phyloP scores from a whole-genome alignment of 2,797 vertebrate species.

The Coranthus polyacanthus region DNA sequence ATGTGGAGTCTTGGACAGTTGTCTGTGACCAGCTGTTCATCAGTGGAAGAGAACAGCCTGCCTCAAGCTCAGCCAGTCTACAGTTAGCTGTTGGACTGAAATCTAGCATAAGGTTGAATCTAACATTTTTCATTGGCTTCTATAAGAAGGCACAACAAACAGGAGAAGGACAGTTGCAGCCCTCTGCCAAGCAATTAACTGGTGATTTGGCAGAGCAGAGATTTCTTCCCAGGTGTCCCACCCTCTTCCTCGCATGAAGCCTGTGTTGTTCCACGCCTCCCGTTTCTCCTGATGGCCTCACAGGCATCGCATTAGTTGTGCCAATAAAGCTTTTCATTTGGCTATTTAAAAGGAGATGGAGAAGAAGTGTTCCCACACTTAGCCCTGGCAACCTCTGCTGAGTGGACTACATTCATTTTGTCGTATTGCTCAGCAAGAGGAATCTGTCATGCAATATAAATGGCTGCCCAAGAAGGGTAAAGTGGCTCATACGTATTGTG shows the following conservation, averaged over 20 bases:
- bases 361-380: constrained; percentile 82
- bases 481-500: constrained; percentile 42
- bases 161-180: constrained; percentile 63
- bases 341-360: constrained; percentile 82
- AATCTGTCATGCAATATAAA: constrained; percentile 73
- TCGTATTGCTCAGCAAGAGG: constrained; percentile 62
- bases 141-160: constrained; percentile 61
- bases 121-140: constrained; percentile 67
- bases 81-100: constrained; percentile 57
- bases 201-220: constrained; percentile 78
- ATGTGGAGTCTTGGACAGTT: constrained; percentile 6
- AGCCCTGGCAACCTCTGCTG: constrained; percentile 74
- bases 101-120: constrained; percentile 64
- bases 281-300: constrained; percentile 79
- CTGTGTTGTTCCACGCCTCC: constrained; percentile 81
- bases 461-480: constrained; percentile 58
- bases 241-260: constrained; percentile 76
- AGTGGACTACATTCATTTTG: constrained; percentile 74
- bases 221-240: constrained; percentile 78
- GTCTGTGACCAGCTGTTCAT: constrained; percentile 49
- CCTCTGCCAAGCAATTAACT: constrained; percentile 82
- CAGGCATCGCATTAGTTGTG: constrained; percentile 80
- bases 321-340: constrained; percentile 86
- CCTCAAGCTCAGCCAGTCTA: constrained; percentile 51
- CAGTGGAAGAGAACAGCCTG: constrained; percentile 44